A percentile compares a stretch with the other conserved stretches of the same genome.
Evolutionary conservation across 2,888 invertebrate genomes (phyloP).

Genomic region (Ennomos fuscantarius): DNA sequence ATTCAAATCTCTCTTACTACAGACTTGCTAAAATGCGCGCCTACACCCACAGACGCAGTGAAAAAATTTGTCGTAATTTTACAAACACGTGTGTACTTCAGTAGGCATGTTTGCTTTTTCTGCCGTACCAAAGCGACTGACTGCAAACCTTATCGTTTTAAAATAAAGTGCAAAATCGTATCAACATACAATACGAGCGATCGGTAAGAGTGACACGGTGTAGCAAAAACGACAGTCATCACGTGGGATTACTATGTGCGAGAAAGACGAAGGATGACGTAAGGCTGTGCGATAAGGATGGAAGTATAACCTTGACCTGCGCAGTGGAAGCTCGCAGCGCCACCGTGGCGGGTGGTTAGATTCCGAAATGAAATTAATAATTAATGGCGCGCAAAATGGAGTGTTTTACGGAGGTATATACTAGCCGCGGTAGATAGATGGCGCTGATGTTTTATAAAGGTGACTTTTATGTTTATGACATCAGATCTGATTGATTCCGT

Average conservation of each 20-base stretch:
- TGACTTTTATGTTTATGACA: too few relatives aligned
- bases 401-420: conserved; percentile 19
- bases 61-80: conserved; percentile 29
- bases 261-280: conserved; percentile 39
- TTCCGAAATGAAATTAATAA: conserved; percentile 53
- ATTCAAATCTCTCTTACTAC: conserved; percentile 17
- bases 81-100: conserved; percentile 23
- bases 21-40: conserved; percentile 24
- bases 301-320: conserved; percentile 70
- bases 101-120: conserved; percentile 17
- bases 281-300: conserved; percentile 50
- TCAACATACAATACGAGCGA: conserved; percentile 11
- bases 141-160: conserved; percentile 12
- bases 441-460: conserved; percentile 8
- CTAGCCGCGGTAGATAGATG: conserved; percentile 23
- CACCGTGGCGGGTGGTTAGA: conserved; percentile 39
- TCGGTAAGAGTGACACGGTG: conserved; percentile 35
- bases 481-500: too few relatives aligned
- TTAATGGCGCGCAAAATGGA: conserved; percentile 54
- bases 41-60: conserved; percentile 26
- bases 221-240: conserved; percentile 47
- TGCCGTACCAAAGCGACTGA: conserved; percentile 4
- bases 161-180: conserved; percentile 31
- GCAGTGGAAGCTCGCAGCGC: conserved; percentile 58
- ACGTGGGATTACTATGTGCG: conserved; percentile 53